Evolutionary conservation across 2,113 vertebrate genomes (phyloP).

Genomic region (Aptenodytes patagonicus): DNA sequence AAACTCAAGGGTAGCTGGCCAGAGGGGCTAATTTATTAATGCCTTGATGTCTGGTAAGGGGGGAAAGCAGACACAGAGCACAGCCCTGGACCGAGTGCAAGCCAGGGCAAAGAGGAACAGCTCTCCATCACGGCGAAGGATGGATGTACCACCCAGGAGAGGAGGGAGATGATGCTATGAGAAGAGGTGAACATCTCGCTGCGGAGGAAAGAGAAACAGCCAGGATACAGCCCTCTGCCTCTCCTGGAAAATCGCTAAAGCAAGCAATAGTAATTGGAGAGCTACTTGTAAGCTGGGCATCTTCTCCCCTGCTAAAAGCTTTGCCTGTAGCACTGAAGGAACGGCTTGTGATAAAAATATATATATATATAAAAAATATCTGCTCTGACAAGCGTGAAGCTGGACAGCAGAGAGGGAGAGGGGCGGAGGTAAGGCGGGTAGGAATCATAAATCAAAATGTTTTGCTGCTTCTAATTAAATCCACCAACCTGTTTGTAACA

Average conservation of each 20-base stretch:
- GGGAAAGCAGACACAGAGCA: neutral
- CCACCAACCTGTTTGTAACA: conserved; percentile 3
- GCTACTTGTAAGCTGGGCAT: neutral
- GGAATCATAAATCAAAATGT: conserved; percentile 53
- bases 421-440: neutral
- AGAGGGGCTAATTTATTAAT: neutral
- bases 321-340: conserved; percentile 26
- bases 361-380: conserved; percentile 35
- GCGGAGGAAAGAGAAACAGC: neutral
- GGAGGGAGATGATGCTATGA: neutral
- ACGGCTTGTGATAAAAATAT: neutral
- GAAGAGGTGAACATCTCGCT: neutral
- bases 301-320: conserved; percentile 29
- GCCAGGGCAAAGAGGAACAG: neutral
- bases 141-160: neutral
- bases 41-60: neutral
- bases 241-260: neutral
- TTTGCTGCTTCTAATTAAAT: conserved; percentile 50
- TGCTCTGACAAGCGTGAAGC: conserved; percentile 62
- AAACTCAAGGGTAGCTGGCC: neutral
- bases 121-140: neutral
- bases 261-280: conserved; percentile 10
- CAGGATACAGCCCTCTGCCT: neutral
- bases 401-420: conserved; percentile 8
- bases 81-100: neutral